Base-by-base conservation (phyloP, 1,140 invertebrate genomes). In the Procambarus clarkii region DNA sequence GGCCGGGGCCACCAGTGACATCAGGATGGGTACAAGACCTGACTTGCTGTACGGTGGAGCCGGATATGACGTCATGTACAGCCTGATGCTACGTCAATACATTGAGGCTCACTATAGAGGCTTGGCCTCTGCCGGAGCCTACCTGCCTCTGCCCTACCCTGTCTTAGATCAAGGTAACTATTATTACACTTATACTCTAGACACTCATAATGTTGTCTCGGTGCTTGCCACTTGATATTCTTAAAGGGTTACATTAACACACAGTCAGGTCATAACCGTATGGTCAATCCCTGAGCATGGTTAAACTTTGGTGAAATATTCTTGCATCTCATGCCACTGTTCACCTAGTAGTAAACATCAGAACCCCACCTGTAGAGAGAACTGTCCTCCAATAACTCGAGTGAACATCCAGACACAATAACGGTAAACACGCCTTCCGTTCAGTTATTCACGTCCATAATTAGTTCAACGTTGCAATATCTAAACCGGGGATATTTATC, bases 21-120 rank as follows among this genome's bases (percentile, higher is more conserved):
- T 34, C 69, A 74, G n/a, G 7, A 34, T 11, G 69, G 60, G 58
- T 0, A 4, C 69, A 44, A 48, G 81, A 3, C 60, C 81, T 3
- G 81, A 83, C 9, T 11, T 64, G 11, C 34, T 34, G 15, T 83
- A 69, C 24, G 81, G 54, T 69, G 81, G 81, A 44, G 81, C 24
- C 2, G 69, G 69, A 2, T 74, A 34, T 74, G 24, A 34, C 21
- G n/a, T 24, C n/a, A 74, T 74, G 69, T 83, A 83, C 54, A 21
- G 81, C 54, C 60, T 83, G 11, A 83, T 83, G 81, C 81, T 83
- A 11, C 81, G 60, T 0, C 58, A 83, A 24, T 83, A 83, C 60
- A 83, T 83, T 58, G 81, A 83, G 15, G 81, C 81, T 44, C 81
- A 83, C 3, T 69, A 45, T 34, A 58, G 50, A 5, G 11, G n/a